Conservation (phyloP, 2,888 invertebrate species). For the Itoplectis maculator region DNA sequence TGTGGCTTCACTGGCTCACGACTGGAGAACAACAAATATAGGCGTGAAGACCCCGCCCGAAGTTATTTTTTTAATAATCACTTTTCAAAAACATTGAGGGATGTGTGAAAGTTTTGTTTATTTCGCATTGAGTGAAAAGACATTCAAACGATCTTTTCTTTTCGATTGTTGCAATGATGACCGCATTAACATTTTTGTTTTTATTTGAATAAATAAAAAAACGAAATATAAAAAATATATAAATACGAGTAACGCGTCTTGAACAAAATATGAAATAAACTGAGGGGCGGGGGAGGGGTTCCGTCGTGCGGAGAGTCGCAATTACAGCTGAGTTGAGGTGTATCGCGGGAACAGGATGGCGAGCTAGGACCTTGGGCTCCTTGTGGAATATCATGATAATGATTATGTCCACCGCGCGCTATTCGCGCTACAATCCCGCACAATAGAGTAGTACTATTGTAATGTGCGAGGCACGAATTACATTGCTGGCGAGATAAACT, state of each 20-base stretch:
- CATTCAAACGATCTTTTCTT: too few species aligned
- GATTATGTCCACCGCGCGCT: conserved; percentile 77
- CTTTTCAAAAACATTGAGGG: too few species aligned
- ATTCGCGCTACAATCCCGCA: conserved; percentile 79
- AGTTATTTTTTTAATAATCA: too few species aligned
- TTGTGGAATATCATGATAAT: conserved; percentile 81
- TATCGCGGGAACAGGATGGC: conserved; percentile 62
- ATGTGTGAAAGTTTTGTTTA: too few species aligned
- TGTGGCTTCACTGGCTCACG: background rate
- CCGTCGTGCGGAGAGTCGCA: conserved; percentile 66
- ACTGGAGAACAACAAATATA: too few species aligned
- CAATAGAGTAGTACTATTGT: conserved; percentile 71
- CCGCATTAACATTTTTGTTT: too few species aligned
- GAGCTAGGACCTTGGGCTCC: conserved; percentile 82
- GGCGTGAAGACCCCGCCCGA: too few species aligned
- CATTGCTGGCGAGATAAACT: conserved; percentile 74
- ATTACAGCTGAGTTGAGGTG: conserved; percentile 68
- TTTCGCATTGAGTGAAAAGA: too few species aligned
- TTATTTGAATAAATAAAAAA: background rate
- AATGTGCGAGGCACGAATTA: conserved; percentile 80
- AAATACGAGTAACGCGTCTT: conserved; percentile 54
- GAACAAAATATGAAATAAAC: conserved; percentile 15
- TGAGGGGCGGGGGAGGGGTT: conserved; percentile 29
- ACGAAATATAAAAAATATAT: background rate
- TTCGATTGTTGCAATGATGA: too few species aligned